Evolutionary conservation across 2,888 invertebrate genomes (phyloP).

Genomic region (Yponomeuta evonymella): DNA sequence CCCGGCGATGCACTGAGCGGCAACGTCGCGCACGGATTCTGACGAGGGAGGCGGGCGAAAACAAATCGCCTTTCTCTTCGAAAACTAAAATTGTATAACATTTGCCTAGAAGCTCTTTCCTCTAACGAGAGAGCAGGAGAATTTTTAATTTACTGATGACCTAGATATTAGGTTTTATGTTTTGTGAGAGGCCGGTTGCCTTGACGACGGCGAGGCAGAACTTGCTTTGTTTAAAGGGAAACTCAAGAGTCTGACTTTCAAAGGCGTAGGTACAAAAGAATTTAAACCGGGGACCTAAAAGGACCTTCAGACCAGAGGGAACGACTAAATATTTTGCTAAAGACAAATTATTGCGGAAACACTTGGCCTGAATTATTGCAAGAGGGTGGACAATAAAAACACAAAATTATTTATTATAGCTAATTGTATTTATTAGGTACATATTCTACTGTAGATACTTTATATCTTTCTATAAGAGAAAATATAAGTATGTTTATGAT

Average conservation of each 20-base stretch:
- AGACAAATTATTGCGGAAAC: no score
- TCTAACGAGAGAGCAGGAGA: background rate
- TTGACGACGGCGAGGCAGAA: background rate
- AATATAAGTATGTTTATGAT: background rate
- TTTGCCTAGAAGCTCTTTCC: conserved; percentile 41
- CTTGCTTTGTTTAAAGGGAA: background rate
- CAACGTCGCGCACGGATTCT: conserved; percentile 64
- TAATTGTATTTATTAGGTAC: no score
- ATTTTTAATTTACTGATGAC: background rate
- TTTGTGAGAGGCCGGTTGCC: conserved; percentile 10
- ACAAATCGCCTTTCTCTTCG: conserved; percentile 70
- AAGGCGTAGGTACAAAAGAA: background rate
- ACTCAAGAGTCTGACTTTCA: background rate
- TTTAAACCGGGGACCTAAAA: no score
- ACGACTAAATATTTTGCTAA: no score
- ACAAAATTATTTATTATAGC: no score
- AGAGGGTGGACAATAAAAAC: no score
- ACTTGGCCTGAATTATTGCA: no score
- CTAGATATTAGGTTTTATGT: conserved; percentile 5
- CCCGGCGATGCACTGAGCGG: conserved; percentile 42
- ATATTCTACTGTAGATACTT: no score
- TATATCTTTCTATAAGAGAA: background rate
- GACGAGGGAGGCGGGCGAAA: conserved; percentile 70
- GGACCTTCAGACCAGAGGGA: no score
- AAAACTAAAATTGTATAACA: conserved; percentile 65